Evolutionary conservation across 2,113 vertebrate species (phyloP).

Genomic region (Otis tarda): DNA sequence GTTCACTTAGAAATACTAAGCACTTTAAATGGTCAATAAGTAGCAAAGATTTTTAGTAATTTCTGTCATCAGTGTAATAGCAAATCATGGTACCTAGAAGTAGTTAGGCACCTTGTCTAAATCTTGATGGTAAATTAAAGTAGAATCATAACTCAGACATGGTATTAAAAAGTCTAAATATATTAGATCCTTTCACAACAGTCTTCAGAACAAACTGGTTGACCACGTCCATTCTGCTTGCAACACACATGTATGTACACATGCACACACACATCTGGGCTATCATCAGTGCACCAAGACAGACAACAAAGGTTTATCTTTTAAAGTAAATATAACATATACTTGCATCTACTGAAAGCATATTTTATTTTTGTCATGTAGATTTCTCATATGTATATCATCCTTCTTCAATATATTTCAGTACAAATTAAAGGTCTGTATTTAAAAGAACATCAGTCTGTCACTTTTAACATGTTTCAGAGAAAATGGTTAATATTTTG

Average conservation of each 20-base stretch:
- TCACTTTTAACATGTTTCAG: not conserved
- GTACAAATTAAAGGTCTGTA: not conserved
- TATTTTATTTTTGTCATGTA: not conserved
- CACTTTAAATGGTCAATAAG: constrained; percentile 61
- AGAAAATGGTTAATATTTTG: not conserved
- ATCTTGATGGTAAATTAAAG: constrained; percentile 28
- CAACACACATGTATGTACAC: accelerated
- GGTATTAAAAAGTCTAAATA: constrained; percentile 27
- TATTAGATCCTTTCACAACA: not conserved
- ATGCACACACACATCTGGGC: not conserved
- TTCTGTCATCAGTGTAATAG: constrained; percentile 61
- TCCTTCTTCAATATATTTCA: not conserved
- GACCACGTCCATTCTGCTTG: not conserved
- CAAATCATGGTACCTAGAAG: constrained; percentile 65
- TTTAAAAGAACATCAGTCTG: not conserved
- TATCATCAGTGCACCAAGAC: not conserved
- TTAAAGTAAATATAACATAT: not conserved
- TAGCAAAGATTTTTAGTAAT: constrained; percentile 65
- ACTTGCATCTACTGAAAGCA: not conserved
- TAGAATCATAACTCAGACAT: constrained; percentile 33
- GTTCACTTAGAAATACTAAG: constrained; percentile 47
- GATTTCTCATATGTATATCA: not conserved
- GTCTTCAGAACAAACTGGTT: not conserved
- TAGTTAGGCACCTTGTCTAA: constrained; percentile 41
- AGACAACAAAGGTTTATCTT: not conserved